Evolutionary conservation across 2,113 vertebrate species (phyloP).

Genomic region (Falcunculus frontatus): DNA sequence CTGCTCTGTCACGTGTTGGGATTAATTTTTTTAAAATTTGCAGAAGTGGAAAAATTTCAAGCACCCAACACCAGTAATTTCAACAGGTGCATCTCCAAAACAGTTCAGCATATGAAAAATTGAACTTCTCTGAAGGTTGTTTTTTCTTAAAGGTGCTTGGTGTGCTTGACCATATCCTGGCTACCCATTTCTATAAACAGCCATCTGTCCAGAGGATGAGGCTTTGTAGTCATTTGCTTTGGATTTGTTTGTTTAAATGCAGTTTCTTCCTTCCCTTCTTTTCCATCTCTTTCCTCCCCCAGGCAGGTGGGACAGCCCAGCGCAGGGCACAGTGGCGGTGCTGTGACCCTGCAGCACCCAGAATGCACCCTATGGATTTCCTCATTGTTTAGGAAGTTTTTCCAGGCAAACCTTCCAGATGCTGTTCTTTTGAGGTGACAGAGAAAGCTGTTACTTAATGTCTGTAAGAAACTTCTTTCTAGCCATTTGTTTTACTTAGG

Average conservation of each 20-base stretch:
- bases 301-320: neutral
- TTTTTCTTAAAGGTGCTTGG: neutral
- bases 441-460: neutral
- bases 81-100: neutral
- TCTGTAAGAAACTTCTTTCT: neutral
- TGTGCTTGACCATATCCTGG: neutral
- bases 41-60: neutral
- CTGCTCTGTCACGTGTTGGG: neutral
- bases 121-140: neutral
- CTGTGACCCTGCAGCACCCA: neutral
- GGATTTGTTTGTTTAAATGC: neutral
- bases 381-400: neutral
- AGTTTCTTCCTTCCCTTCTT: neutral
- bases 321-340: fast-evolving
- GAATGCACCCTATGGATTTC: neutral
- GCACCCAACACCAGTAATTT: neutral
- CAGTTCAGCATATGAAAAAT: neutral
- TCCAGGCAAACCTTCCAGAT: neutral
- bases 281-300: neutral
- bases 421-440: neutral
- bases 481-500: neutral
- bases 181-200: neutral
- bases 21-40: neutral
- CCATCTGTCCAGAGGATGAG: neutral
- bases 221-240: neutral